phyloP scores from a whole-genome alignment of 2,797 vertebrate genomes.

The Morus bassanus region DNA sequence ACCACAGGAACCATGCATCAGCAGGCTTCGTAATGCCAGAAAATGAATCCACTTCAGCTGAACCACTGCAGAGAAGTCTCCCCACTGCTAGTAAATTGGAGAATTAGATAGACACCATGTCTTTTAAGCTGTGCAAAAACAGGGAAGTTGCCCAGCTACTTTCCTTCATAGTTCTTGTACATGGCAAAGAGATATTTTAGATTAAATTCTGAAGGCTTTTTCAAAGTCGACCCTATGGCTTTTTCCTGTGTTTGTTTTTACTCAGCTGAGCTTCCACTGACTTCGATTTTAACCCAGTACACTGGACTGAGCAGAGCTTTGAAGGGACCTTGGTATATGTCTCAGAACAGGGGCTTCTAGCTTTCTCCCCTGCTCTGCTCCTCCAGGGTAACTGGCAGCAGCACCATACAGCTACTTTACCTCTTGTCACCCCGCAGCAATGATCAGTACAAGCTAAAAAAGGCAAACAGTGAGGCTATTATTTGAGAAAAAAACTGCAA shows the following conservation, averaged over 20 bases:
- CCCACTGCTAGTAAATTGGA: neutral
- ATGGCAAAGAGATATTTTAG: neutral
- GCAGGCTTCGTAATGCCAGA: neutral
- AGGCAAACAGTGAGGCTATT: neutral
- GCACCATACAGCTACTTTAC: neutral
- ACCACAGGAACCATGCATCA: neutral
- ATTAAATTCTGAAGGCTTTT: neutral
- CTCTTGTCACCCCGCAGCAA: neutral
- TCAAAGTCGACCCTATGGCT: neutral
- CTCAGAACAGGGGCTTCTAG: neutral
- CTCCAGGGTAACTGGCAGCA: neutral
- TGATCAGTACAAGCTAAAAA: neutral
- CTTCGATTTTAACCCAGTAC: neutral
- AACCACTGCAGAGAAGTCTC: neutral
- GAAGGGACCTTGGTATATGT: neutral
- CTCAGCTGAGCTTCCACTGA: neutral
- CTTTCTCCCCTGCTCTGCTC: neutral
- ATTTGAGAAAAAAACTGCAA: conserved; percentile 32
- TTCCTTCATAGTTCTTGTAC: neutral
- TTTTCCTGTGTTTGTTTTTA: neutral
- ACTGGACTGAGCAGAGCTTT: neutral
- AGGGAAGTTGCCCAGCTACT: neutral
- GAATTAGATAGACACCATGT: neutral
- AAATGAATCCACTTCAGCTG: neutral
- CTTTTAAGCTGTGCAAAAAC: neutral